These are phyloP conservation scores for Misgurnus anguillicaudatus DNA, from an alignment of 2,113 vertebrate species.

Conservation along the genomic window DNA sequence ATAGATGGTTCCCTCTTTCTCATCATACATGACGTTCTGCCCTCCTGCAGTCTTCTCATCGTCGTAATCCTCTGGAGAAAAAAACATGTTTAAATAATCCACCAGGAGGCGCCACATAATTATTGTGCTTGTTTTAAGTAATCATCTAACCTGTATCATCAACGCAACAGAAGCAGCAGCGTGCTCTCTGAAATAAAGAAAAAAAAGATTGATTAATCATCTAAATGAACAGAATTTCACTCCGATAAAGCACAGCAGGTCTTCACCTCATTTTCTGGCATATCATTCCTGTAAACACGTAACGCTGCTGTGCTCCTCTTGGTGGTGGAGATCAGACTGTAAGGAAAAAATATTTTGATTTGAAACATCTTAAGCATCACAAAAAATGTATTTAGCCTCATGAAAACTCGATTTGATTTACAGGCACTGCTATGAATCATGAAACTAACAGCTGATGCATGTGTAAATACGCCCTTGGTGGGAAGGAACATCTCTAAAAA, in stretches of 20 bases:
- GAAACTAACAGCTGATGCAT: constrained; percentile 12
- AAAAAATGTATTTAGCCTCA: not conserved
- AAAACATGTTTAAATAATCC: constrained; percentile 20
- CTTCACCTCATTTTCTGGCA: constrained; percentile 85
- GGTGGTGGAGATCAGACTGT: constrained; percentile 92
- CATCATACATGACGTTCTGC: constrained; percentile 87
- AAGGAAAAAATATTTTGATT: not conserved
- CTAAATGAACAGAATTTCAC: not conserved
- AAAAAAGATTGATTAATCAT: not conserved
- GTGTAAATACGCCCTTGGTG: constrained; percentile 40
- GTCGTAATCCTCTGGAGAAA: constrained; percentile 74
- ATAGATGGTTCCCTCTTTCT: constrained; percentile 85
- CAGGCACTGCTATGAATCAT: constrained; percentile 19
- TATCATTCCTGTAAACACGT: constrained; percentile 79
- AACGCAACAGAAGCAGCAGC: constrained; percentile 91
- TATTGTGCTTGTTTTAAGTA: no score
- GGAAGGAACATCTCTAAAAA: constrained; percentile 14
- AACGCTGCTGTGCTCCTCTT: constrained; percentile 89
- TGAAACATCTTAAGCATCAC: no score
- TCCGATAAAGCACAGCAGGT: constrained; percentile 29
- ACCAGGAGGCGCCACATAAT: constrained; percentile 59
- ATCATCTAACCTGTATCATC: constrained; percentile 73
- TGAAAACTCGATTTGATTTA: constrained; percentile 4
- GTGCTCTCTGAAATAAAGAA: constrained; percentile 79
- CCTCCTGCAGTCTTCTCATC: constrained; percentile 72